A percentile compares a stretch with the other conserved stretches of the same genome.
Conservation (phyloP, 2,113 vertebrate genomes). For the Gadus macrocephalus region DNA sequence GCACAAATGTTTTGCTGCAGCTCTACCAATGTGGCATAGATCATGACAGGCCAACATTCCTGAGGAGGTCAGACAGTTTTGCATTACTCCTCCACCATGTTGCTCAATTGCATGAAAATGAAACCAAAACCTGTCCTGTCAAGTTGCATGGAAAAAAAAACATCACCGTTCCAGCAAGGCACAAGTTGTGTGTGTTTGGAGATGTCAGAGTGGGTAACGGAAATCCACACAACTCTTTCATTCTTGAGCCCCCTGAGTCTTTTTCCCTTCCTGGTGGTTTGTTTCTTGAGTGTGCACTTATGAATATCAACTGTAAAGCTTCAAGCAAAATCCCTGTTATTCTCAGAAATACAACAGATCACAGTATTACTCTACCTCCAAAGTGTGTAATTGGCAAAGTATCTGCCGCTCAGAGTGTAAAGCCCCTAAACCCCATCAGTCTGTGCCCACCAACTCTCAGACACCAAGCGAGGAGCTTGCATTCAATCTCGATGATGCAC, state of each 20-base stretch:
- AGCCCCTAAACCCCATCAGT: not conserved
- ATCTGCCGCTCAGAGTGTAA: not conserved
- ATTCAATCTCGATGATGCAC: slow-evolving; percentile 4
- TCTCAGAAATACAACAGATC: slow-evolving; percentile 15
- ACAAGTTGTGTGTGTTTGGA: slow-evolving; percentile 5
- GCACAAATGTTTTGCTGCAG: not conserved
- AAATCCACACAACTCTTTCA: not conserved
- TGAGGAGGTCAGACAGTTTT: not conserved
- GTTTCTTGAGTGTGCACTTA: slow-evolving; percentile 19
- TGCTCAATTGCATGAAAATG: not conserved
- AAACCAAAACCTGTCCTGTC: not conserved
- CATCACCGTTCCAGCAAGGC: slow-evolving; percentile 6
- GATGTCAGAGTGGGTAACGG: slow-evolving; percentile 2
- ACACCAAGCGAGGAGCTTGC: not conserved
- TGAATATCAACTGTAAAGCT: not conserved
- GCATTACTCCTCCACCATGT: slow-evolving; percentile 9
- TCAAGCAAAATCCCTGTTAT: slow-evolving; percentile 4
- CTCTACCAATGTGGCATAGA: not conserved
- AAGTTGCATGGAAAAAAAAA: slow-evolving; percentile 1
- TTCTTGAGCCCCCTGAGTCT: slow-evolving; percentile 2
- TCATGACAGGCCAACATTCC: slow-evolving; percentile 14
- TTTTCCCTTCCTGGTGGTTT: slow-evolving; percentile 10
- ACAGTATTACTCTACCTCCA: slow-evolving; percentile 7
- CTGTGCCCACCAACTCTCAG: not conserved
- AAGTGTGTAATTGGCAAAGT: slow-evolving; percentile 19